phyloP scores from a whole-genome alignment of 1,140 invertebrate species.

The Panulirus ornatus region DNA sequence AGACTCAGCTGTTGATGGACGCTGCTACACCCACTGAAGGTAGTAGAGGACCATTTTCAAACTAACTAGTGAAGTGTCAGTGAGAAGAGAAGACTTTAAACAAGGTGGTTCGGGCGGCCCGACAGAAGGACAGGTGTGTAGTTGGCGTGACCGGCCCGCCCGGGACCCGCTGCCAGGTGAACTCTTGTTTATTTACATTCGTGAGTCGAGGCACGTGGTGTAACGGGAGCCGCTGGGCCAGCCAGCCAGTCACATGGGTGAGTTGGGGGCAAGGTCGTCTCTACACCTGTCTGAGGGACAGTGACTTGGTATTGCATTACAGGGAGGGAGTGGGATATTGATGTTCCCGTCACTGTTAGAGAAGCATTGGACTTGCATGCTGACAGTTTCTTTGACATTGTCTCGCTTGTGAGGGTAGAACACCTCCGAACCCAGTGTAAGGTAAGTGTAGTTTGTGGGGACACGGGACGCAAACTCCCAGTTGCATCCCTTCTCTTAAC shows the following conservation, averaged over 20 bases:
- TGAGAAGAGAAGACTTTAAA: neutral
- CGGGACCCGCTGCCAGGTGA: neutral
- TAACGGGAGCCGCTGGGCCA: neutral
- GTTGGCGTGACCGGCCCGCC: neutral
- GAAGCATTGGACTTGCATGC: too few relatives aligned
- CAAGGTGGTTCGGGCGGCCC: neutral
- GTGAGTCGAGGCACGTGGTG: neutral
- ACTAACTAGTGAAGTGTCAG: neutral
- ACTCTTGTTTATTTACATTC: neutral
- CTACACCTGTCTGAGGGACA: neutral
- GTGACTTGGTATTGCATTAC: too few relatives aligned
- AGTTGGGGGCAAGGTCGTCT: neutral
- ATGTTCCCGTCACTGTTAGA: too few relatives aligned
- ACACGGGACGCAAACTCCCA: too few relatives aligned
- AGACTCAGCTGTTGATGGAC: too few relatives aligned
- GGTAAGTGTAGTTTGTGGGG: too few relatives aligned
- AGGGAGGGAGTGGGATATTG: too few relatives aligned
- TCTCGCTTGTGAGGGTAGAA: too few relatives aligned
- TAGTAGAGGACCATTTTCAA: neutral
- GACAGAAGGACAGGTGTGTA: neutral
- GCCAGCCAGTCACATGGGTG: neutral
- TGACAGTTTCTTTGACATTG: too few relatives aligned
- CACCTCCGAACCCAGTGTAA: too few relatives aligned
- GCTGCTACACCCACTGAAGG: too few relatives aligned
- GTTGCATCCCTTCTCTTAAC: too few relatives aligned